Percentiles rank a stretch among this genome's conserved stretches.
These are phyloP conservation scores for Nibea albiflora DNA, from an alignment of 2,113 vertebrate species.

Conservation along the genomic window DNA sequence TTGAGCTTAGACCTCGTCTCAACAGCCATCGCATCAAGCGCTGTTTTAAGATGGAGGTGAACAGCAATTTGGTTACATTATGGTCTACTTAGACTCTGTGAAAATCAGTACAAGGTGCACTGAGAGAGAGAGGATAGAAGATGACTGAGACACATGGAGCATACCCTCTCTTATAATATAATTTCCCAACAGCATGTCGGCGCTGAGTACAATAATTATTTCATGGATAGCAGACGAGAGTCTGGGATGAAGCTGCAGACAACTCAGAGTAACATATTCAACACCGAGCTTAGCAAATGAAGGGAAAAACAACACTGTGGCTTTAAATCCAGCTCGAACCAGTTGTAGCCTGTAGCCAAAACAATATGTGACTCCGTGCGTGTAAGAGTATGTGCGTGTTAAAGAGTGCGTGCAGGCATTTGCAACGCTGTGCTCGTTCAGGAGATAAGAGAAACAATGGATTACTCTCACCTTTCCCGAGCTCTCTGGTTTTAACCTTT, in stretches of 20 bases:
- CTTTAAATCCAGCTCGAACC: slow-evolving; percentile 83
- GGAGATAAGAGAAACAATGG: slow-evolving; percentile 71
- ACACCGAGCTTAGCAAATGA: slow-evolving; percentile 51
- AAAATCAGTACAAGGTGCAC: slow-evolving; percentile 7
- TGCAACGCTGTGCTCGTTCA: slow-evolving; percentile 48
- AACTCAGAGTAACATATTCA: slow-evolving; percentile 33
- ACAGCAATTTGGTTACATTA: slow-evolving; percentile 39
- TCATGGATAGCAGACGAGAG: slow-evolving; percentile 22
- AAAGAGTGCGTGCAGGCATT: slow-evolving; percentile 46
- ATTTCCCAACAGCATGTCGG: background rate
- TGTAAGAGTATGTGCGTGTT: slow-evolving; percentile 13
- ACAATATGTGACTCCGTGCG: slow-evolving; percentile 74
- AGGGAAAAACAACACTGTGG: slow-evolving; percentile 53
- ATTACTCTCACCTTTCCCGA: slow-evolving; percentile 60
- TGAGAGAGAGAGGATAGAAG: background rate
- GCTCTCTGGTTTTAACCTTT: slow-evolving; percentile 57
- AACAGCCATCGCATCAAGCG: slow-evolving; percentile 19
- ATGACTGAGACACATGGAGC: slow-evolving; percentile 4
- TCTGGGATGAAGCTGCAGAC: slow-evolving; percentile 27
- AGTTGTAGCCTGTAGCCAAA: slow-evolving; percentile 82
- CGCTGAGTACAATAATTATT: slow-evolving; percentile 11
- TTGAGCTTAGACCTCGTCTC: slow-evolving; percentile 52
- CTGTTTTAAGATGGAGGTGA: slow-evolving; percentile 25
- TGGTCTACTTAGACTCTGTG: background rate
- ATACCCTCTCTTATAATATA: background rate